Conservation (phyloP, 2,113 vertebrate genomes). For the Zosterops pallidus region DNA sequence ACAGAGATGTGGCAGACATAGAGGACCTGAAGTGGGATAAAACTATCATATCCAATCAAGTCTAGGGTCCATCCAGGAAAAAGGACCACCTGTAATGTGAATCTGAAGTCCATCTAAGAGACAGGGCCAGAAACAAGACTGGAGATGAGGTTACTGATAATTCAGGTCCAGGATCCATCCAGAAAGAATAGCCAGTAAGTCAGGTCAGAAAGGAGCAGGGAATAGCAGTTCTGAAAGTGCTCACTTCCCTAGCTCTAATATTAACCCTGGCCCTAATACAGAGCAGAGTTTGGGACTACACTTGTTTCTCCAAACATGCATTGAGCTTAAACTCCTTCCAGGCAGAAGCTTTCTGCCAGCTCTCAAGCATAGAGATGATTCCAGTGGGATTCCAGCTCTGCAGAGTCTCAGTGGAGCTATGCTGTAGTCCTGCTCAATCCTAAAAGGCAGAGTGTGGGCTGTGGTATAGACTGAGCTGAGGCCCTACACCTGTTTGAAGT, state of each 20-base stretch:
- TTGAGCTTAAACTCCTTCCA: not conserved
- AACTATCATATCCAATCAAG: not conserved
- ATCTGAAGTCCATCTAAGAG: not conserved
- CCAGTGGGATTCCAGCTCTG: not conserved
- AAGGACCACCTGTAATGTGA: not conserved
- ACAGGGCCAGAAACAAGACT: not conserved
- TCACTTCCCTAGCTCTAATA: not conserved
- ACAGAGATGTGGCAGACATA: no score
- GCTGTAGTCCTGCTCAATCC: not conserved
- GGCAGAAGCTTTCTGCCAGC: not conserved
- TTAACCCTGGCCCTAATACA: not conserved
- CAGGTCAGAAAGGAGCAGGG: not conserved
- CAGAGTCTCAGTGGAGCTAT: not conserved
- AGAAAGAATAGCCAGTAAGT: not conserved
- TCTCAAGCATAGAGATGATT: not conserved
- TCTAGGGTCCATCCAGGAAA: not conserved
- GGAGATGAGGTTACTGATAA: not conserved
- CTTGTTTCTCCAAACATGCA: rapidly evolving
- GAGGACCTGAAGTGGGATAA: not conserved
- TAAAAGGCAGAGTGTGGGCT: not conserved
- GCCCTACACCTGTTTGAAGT: not conserved
- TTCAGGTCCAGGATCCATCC: not conserved
- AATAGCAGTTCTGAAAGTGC: not conserved
- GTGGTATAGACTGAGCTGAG: not conserved
- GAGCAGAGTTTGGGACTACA: not conserved